Base-by-base conservation (phyloP, 2,888 invertebrate species). In the Drosophila meridionalis region DNA sequence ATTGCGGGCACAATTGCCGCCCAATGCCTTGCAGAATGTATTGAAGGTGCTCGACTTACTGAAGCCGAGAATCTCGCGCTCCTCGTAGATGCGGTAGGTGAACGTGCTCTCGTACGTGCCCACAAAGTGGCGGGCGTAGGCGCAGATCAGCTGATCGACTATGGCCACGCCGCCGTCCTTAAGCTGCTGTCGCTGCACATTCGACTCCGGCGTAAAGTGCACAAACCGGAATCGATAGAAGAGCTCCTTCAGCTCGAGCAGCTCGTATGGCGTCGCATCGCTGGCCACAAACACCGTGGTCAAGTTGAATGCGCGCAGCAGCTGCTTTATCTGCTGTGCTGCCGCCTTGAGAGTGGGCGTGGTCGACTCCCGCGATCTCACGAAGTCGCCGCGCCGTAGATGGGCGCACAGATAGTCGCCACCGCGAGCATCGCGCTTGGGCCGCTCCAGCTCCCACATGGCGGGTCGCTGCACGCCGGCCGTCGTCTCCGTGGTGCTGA, bases 81-180 rank as follows among this genome's bases (percentile, higher is more conserved):
- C 99, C 92, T 99, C 99, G 93, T 99, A 98, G 80, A 99, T 99
- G 66, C 99, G 95, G 92, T 97, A 99, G 0, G 99, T 96, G 93
- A 99, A 99, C 0, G 99, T 99, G 70, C 99, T 99, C 84, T 98
- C 98, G 91, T 96, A 95, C 0, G 98, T 98, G 11, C 99, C 99
- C 45, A 98, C 95, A 91, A 99, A 99, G 91, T 95, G 96, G 52
- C 95, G 95, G 0, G 98, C 96, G 93, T 96, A 96, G 0, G 99
- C 96, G 93, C 98, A 98, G 81, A 99, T 97, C 87, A 99, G 97
- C 94, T 99, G 99, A 91, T 99, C 99, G 58, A 99, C 95, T 65
- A 99, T 97, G 0, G 99, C 98, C 32, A 97, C 92, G 2, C 97
- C 98, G 2, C 99, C 99, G 91, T 98, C 98, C 91, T 95, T 92